Evolutionary conservation across 2,888 invertebrate species (phyloP), one percentile per base, ranked within the genome.

Genomic region (Pristionchus arcanus): DNA sequence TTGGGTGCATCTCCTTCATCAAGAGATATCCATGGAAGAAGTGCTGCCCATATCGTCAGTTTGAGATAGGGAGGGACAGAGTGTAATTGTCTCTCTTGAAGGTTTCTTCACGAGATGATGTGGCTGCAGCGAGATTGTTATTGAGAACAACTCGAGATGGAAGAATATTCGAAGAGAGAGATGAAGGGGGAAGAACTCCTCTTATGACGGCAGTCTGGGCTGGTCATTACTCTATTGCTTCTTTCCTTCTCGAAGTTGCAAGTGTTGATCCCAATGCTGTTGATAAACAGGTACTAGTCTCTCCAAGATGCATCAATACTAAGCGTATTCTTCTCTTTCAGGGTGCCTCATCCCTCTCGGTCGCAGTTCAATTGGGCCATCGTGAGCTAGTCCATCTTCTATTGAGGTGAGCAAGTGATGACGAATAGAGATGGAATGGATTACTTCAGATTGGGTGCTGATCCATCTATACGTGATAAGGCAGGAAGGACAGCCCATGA

Each of bases 1-100:
- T 95, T 95, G 91, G 95, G 95, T 34, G 96, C 96, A 13, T 95
- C 96, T 92, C 95, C 95, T 19, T 95, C 95, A 86, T 95, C 95
- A 91, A 95, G 95, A 0, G 96, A 96, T 93, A 95, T 95, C 91
- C 96, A 95, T 93, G 96, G 96, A 28, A 92, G 95, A 28, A 94
- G 94, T 71, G 94, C 95, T 97, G 96, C 98, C 53, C 97, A 98
- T 94, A 97, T 98, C 37, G 98, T 90, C 28, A 59, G 90, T 49
- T 13, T 9, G 11, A n/a, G 2, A 1, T 77, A 77, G 77, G 21
- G 74, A 74, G 28, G 74, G 21, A 28, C 25, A 4, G 77, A 77
- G 16, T 7, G 37, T 21, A 77, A 77, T 63, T 19, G 0, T 68
- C 68, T 77, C 63, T 63, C 28, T 83, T 21, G 74, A 15, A 90